Conservation (phyloP, 1,140 invertebrate genomes). For the roundworm (Caenorhabditis elegans) region WBcel235 BX284605.5:9734001-9734500, state of each 20-base stretch:
- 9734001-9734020: not conserved
- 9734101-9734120: not conserved
- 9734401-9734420: too few species aligned
- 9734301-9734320: not conserved
- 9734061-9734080: too few species aligned
- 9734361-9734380: too few species aligned
- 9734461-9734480: too few species aligned
- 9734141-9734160: conserved; percentile 4
- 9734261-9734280: conserved; percentile 37
- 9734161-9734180: not conserved
- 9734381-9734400: too few species aligned
- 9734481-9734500: too few species aligned
- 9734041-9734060: too few species aligned
- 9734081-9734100: not conserved
- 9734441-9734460: too few species aligned
- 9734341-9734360: too few species aligned
- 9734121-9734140: not conserved
- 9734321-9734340: too few species aligned
- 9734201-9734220: not conserved
- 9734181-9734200: conserved; percentile 1
- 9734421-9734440: too few species aligned
- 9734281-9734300: conserved; percentile 28
- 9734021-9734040: too few species aligned
- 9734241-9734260: not conserved
- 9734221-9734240: not conserved